phyloP scores from a whole-genome alignment of 2,888 invertebrate species.

The Dryobota labecula region DNA sequence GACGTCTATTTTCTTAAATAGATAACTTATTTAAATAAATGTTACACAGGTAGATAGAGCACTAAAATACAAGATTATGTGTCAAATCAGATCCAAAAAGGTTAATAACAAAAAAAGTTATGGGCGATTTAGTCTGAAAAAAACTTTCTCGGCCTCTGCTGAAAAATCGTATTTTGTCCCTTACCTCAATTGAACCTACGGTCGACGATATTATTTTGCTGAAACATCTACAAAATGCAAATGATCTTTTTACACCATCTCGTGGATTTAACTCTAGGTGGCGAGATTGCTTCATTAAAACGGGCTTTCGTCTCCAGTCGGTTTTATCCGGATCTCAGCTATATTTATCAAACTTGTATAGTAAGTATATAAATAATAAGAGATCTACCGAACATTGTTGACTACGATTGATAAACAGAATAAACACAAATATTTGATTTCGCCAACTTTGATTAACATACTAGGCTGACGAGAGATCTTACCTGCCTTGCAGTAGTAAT shows the following conservation, averaged over 20 bases:
- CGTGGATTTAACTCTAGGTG: neutral
- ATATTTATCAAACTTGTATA: constrained; percentile 52
- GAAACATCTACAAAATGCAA: neutral
- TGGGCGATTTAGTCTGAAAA: too few relatives aligned
- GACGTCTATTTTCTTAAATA: too few relatives aligned
- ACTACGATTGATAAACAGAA: constrained; percentile 74
- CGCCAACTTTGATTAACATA: constrained; percentile 76
- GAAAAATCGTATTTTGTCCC: too few relatives aligned
- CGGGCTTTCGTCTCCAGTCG: constrained; percentile 32
- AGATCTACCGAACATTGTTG: constrained; percentile 71
- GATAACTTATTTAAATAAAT: too few relatives aligned
- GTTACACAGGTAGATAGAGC: too few relatives aligned
- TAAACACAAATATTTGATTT: constrained; percentile 79
- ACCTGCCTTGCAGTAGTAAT: constrained; percentile 62
- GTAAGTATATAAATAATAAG: constrained; percentile 58
- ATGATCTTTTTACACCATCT: neutral
- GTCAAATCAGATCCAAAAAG: too few relatives aligned
- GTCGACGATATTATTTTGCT: neutral
- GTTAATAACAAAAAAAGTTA: too few relatives aligned
- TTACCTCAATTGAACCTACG: too few relatives aligned
- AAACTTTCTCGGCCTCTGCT: too few relatives aligned
- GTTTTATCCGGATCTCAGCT: constrained; percentile 41
- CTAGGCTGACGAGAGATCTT: constrained; percentile 62
- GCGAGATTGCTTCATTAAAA: constrained; percentile 43
- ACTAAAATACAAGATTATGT: too few relatives aligned